Base-by-base conservation (phyloP, 2,888 invertebrate genomes). In the Silvanus unidentatus region DNA sequence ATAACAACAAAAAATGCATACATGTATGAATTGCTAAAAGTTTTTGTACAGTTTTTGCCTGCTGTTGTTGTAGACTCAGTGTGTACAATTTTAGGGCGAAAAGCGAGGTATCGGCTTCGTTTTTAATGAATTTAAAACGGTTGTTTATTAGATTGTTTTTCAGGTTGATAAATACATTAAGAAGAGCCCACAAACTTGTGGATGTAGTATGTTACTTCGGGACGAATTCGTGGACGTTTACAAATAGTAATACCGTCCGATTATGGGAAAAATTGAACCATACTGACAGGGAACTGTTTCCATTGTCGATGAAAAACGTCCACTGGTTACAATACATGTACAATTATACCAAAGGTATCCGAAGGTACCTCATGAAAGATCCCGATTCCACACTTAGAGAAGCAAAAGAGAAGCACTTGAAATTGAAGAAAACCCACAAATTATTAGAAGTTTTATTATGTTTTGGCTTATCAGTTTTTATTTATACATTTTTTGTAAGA, bases 161-260 rank as follows among this genome's bases (percentile, higher is more conserved):
- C n/a, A 76, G 93, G 86, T 79, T 92, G 77, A 72, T 88, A 52
- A 83, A 81, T 55, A 78, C 86, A 39, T 92, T 92, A 68, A 77
- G 75, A 48, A 89, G 88, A 66, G 80, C 94, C 39, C 85, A 90
- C 67, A 86, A 84, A 66, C 85, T 91, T 51, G 77, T 84, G 3
- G 76, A 80, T 2, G 80, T 85, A 0, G 63, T 94, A 14, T 73
- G 80, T 0, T 89, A 85, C 65, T 95, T 95, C 71, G 79, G 80
- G 42, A 79, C 77, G 14, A 73, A 78, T n/a, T 78, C 85, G 43
- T 91, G 92, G 79, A 65, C 66, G 0, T 90, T 89, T 66, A 74
- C 77, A 28, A 84, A 83, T 50, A 68, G 74, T 39, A 83, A 88
- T 60, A 80, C 81, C 0, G 66, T 75, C 14, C 67, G 69, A 9